These are phyloP conservation scores for Sorex fumeus DNA, from an alignment of 2,113 vertebrate species.

Conservation along the genomic window DNA sequence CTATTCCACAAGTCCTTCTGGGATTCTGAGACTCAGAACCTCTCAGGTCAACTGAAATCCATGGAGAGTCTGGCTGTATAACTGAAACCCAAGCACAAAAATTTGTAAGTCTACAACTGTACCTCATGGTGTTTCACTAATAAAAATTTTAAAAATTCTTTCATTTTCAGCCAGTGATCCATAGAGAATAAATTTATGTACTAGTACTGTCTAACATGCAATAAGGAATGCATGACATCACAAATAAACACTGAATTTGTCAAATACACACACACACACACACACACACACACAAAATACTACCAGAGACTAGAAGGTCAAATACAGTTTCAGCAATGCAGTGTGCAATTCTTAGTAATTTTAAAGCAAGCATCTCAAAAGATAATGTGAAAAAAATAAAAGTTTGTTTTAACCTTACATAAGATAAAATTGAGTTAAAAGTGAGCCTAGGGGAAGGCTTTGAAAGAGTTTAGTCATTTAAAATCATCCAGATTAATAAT, in stretches of 20 bases:
- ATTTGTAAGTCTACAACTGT: too few relatives aligned
- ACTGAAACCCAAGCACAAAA: too few relatives aligned
- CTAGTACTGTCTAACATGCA: constrained; percentile 7
- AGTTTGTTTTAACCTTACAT: constrained; percentile 22
- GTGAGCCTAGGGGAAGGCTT: neutral
- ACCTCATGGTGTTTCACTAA: too few relatives aligned
- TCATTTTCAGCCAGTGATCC: neutral
- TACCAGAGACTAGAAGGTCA: constrained; percentile 1
- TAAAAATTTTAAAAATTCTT: too few relatives aligned
- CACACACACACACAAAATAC: too few relatives aligned
- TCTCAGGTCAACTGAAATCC: constrained; percentile 10
- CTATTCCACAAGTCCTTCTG: neutral
- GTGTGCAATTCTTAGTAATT: neutral
- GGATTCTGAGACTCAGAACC: constrained; percentile 46
- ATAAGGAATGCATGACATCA: constrained; percentile 2
- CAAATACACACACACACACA: too few relatives aligned
- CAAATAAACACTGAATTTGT: neutral
- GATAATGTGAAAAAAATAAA: constrained; percentile 41
- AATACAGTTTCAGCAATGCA: neutral
- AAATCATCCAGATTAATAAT: constrained; percentile 40
- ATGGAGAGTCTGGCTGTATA: neutral
- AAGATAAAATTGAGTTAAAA: constrained; percentile 67
- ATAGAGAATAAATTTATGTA: constrained; percentile 5
- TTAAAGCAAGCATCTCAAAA: constrained; percentile 62
- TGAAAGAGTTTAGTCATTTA: constrained; percentile 49